Evolutionary conservation across 92 coral and sea anemone genomes (phyloP), one percentile per base, ranked within the genome.

Genomic region (Phenganax marumi): DNA sequence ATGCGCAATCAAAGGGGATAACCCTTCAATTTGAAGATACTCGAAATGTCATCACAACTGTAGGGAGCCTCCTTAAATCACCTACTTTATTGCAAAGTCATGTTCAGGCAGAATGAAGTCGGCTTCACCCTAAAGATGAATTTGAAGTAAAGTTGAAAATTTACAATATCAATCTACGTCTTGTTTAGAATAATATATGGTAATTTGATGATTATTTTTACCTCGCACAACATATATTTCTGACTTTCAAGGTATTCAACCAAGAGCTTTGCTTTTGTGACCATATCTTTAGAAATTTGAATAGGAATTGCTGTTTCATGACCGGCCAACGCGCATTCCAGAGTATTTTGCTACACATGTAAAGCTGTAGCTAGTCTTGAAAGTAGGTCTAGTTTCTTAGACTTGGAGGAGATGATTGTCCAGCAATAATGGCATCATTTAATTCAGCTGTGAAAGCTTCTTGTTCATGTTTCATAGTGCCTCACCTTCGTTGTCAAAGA

Each of bases 211-310:
- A n/a, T n/a, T n/a, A 10, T 54, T 54, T 17, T 10, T 17, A n/a
- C 60, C 60, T 54, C 60, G 17, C 60, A 54, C 60, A 10, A 54
- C 60, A 10, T 54, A n/a, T 54, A 54, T 54, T 54, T 54, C n/a
- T 54, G 60, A 54, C n/a, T 54, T 17, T 54, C 60, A 54, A 54
- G 10, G 60, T 54, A n/a, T 10, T 54, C 60, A 54, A 54, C 88
- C 63, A 78, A 80, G 13, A 10, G 52, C n/a, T 54, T 54, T 10
- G 60, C 60, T 54, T 54, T 54, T 54, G 10, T 17, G 17, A 54
- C 11, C n/a, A n/a, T 54, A 10, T 54, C 60, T 54, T 54, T 54
- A 10, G 60, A 54, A 10, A 54, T 54, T 17, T 10, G 10, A 10
- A n/a, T 10, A 54, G 60, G 60, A n/a, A 54, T 54, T 10, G 60